A percentile compares a stretch with the other conserved stretches of the same genome.
Evolutionary conservation across 2,797 vertebrate species (phyloP).

Genomic region (Lophius americanus): DNA sequence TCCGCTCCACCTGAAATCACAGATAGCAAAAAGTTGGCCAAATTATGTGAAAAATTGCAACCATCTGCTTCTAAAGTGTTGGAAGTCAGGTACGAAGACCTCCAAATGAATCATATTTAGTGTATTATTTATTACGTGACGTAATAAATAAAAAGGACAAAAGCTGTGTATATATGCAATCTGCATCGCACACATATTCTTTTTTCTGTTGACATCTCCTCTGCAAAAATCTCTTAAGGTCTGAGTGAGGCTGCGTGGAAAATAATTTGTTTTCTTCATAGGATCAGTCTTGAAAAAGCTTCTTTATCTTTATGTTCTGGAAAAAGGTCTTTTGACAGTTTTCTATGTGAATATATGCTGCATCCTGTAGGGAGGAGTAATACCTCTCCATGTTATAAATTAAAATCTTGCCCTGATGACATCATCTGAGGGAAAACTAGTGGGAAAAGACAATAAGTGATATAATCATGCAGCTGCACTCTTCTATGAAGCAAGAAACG

Average conservation of each 20-base stretch:
- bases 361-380: slow-evolving; percentile 29
- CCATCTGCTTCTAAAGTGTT: slow-evolving; percentile 51
- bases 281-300: slow-evolving; percentile 37
- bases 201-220: slow-evolving; percentile 23
- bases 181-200: not conserved
- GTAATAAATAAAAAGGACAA: slow-evolving; percentile 5
- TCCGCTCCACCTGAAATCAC: slow-evolving; percentile 30
- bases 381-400: slow-evolving; percentile 29
- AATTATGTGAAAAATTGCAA: slow-evolving; percentile 65
- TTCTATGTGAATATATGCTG: slow-evolving; percentile 20
- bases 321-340: slow-evolving; percentile 35
- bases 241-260: slow-evolving; percentile 17
- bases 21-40: slow-evolving; percentile 40
- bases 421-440: slow-evolving; percentile 26
- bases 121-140: slow-evolving; percentile 16
- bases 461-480: too few relatives aligned
- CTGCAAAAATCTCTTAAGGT: slow-evolving; percentile 24
- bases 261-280: slow-evolving; percentile 7
- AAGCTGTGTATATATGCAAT: not conserved
- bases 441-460: slow-evolving; percentile 6
- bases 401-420: not conserved
- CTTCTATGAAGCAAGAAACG: not conserved
- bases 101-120: not conserved
- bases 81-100: slow-evolving; percentile 40
- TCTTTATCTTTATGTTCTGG: slow-evolving; percentile 24